These are phyloP conservation scores for Monopterus albus DNA, from an alignment of 2,113 vertebrate species.

Conservation along the genomic window DNA sequence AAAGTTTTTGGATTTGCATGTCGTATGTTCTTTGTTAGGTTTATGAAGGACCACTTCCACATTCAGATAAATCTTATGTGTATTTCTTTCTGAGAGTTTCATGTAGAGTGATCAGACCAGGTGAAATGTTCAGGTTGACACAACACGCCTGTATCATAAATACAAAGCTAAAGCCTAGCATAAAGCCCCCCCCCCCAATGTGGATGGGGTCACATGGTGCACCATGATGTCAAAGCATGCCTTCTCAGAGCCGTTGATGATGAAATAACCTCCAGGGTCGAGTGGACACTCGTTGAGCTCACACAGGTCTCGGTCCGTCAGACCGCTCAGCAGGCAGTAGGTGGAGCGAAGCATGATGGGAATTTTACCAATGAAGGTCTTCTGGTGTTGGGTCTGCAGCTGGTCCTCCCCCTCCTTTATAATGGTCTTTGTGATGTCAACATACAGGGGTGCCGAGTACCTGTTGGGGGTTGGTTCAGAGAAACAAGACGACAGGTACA, in stretches of 20 bases:
- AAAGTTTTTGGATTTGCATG: no score
- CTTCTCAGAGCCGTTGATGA: slow-evolving; percentile 99
- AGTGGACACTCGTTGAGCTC: slow-evolving; percentile 97
- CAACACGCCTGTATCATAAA: no score
- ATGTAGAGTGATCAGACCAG: no score
- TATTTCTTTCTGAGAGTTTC: no score
- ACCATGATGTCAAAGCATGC: slow-evolving; percentile 64
- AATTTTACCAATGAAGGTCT: slow-evolving; percentile 98
- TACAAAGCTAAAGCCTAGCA: no score
- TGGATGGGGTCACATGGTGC: background rate
- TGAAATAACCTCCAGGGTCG: slow-evolving; percentile 98
- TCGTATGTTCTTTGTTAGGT: no score
- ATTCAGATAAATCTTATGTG: no score
- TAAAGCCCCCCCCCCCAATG: no score
- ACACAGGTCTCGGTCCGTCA: slow-evolving; percentile 96
- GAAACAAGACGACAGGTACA: no score
- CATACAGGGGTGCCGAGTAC: slow-evolving; percentile 97
- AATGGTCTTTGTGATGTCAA: slow-evolving; percentile 99
- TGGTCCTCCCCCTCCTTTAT: slow-evolving; percentile 98
- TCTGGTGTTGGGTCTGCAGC: slow-evolving; percentile 97
- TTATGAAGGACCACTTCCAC: no score
- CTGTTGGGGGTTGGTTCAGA: slow-evolving; percentile 65
- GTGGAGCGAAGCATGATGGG: slow-evolving; percentile 99
- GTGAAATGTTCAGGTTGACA: no score
- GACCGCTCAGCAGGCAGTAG: slow-evolving; percentile 93